Evolutionary conservation across 2,888 invertebrate genomes (phyloP), one percentile per base, ranked within the genome.

Genomic region (Dasypogon diadema): DNA sequence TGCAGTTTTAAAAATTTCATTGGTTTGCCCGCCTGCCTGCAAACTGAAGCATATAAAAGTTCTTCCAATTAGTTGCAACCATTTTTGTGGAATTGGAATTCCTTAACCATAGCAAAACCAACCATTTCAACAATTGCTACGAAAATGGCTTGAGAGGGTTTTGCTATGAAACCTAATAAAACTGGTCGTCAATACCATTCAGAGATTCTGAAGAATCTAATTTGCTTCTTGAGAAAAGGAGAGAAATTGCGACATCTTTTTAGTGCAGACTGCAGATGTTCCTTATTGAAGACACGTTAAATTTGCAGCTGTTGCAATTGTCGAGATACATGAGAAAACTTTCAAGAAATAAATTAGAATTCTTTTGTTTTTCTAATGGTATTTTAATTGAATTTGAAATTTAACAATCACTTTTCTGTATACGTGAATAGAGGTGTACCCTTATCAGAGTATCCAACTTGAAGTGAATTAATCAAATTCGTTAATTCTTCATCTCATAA

Each of bases 161-260:
- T 16, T 16, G n/a, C 16, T 14, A 58, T 5, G 58, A 30, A 30
- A 58, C 30, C 30, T 22, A 58, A 58, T 58, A 58, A 58, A 58
- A 58, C 58, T 58, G 30, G 58, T 58, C 30, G 58, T 58, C 58
- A 58, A 30, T 58, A 30, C 58, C 58, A 58, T 58, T 58, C 58
- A 10, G 58, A 58, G 58, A 14, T 58, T 58, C 58, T 58, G 6
- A 58, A 30, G 26, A 58, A 30, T 30, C 58, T 58, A 58, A 58
- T 58, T 58, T 58, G 58, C 30, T 58, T 30, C n/a, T n/a, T n/a
- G 58, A 30, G 26, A 26, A 58, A 30, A 14, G 58, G 26, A 30
- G 30, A 30, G 30, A 58, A 58, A 30, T 58, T 58, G 30, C 58
- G 30, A 58, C 30, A 58, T 58, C 16, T 58, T 14, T 3, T 30